Evolutionary conservation across 2,113 vertebrate genomes (phyloP), one percentile per base, ranked within the genome.

Genomic region (Salminus brasiliensis): DNA sequence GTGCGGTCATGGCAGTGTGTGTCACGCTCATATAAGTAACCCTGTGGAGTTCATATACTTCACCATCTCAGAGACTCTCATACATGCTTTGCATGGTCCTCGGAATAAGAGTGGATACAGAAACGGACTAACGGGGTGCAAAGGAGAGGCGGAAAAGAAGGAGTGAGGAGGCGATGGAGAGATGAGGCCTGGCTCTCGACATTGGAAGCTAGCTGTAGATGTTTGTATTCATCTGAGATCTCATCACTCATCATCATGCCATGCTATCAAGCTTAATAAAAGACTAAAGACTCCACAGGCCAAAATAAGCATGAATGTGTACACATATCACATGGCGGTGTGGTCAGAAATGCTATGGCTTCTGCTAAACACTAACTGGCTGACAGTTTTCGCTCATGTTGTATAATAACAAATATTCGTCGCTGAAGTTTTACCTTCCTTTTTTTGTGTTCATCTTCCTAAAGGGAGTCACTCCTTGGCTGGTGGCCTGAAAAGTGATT

Each of bases 401-500:
- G 13, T 59, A 78, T n/a, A 27, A 69, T 77, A 71, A 83, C 59
- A 43, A 68, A 84, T 69, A 5, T 76, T 47, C 74, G 52, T 32
- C 43, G 81, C 85, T 88, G 92, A 85, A 93, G 84, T 86, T 89
- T 87, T 76, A 79, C 88, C 76, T 69, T 66, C 10, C 87, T 91
- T 88, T 92, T 91, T 92, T 91, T 95, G 91, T 93, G 92, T 90
- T 94, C 91, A n/a, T n/a, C n/a, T n/a, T 94, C 91, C 88, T 89
- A 92, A 94, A 99, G 98, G 98, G 98, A 93, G 96, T 98, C 89
- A 99, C 97, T 52, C 98, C 98, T 25, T 99, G 98, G 98, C 95
- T 99, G 91, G 96, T 99, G 91, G 98, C 97, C 93, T 94, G 95
- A 96, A 94, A 91, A 93, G 88, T 93, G 93, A 88, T 72, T 43